Conservation (phyloP, 2,113 vertebrate genomes). For the Lophotis ruficrista region DNA sequence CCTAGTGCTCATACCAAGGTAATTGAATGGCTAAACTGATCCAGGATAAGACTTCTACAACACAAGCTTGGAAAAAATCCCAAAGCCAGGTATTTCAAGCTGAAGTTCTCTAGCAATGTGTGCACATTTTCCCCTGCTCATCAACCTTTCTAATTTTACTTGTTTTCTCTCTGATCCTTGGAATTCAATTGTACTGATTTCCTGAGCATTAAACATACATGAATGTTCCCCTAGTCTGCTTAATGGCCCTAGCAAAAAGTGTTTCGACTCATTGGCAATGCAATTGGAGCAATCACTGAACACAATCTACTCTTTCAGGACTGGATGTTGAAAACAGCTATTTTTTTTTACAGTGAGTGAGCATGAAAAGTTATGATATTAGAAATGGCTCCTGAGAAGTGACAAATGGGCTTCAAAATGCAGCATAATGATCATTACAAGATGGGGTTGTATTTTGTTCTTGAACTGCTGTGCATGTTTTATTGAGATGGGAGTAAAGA, state of each 20-base stretch:
- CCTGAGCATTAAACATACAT: slow-evolving; percentile 44
- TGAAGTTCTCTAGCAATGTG: not conserved
- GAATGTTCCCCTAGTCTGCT: slow-evolving; percentile 28
- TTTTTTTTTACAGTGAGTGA: slow-evolving; percentile 2
- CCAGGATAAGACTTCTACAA: not conserved
- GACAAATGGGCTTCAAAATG: slow-evolving; percentile 32
- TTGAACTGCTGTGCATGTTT: not conserved
- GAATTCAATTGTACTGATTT: slow-evolving; percentile 56
- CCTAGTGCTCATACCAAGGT: not conserved
- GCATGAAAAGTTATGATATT: not conserved
- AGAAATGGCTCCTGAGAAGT: slow-evolving; percentile 22
- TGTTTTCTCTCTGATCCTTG: slow-evolving; percentile 30
- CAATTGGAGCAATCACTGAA: slow-evolving; percentile 38
- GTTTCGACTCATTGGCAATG: slow-evolving; percentile 22
- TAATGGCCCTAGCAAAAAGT: slow-evolving; percentile 46
- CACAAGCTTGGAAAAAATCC: not conserved
- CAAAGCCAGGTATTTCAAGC: not conserved
- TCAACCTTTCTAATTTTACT: not conserved
- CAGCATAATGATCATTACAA: slow-evolving; percentile 1
- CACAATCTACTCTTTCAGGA: not conserved
- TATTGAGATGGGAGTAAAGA: not conserved
- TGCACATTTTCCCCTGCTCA: not conserved
- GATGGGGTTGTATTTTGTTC: not conserved
- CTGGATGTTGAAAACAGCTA: not conserved
- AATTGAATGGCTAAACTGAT: not conserved